Evolutionary conservation across 2,888 invertebrate genomes (phyloP), one percentile per base, ranked within the genome.

Genomic region (Drosophila bunnanda): DNA sequence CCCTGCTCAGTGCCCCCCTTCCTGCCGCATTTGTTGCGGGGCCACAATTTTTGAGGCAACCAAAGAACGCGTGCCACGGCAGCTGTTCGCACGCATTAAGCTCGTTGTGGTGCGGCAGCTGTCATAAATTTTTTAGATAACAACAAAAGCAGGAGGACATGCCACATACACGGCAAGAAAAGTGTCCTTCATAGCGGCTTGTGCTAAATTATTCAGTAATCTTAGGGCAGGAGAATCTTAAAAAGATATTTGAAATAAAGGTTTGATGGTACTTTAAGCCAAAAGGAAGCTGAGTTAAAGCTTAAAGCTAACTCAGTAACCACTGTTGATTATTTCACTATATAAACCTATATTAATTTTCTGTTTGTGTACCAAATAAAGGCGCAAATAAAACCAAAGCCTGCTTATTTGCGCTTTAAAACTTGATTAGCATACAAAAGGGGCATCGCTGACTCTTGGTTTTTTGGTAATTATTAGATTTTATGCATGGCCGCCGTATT

Each of bases 61-160:
- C 50, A 12, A 22, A 52, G 50, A 83, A 67, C 65, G 82, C 86
- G 75, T 88, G 80, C 85, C 75, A 72, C 68, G 82, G 84, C 87
- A 85, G 87, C 87, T 85, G 85, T 78, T 88, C 76, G 59, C 69
- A 80, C 82, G 84, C 87, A 85, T 89, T 85, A 88, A 87, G 80
- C 70, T 72, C 80, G 76, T 56, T 43, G 44, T 46, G 36, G 39
- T 60, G 43, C 72, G 70, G 72, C 76, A 82, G 82, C 79, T 87
- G 84, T 78, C 85, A 79, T 79, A 86, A 74, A 86, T 87, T 78
- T 82, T 80, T 81, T 69, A 78, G 66, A 77, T 66, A 70, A 62
- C 59, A 68, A 54, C 64, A 34, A 57, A 46, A 39, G 32, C 12
- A 7, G 22, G n/a, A 55, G 38, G 22, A 58, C 36, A 55, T 69